Evolutionary conservation across 1,140 invertebrate genomes (phyloP).

Genomic region (Diuraphis noxia): DNA sequence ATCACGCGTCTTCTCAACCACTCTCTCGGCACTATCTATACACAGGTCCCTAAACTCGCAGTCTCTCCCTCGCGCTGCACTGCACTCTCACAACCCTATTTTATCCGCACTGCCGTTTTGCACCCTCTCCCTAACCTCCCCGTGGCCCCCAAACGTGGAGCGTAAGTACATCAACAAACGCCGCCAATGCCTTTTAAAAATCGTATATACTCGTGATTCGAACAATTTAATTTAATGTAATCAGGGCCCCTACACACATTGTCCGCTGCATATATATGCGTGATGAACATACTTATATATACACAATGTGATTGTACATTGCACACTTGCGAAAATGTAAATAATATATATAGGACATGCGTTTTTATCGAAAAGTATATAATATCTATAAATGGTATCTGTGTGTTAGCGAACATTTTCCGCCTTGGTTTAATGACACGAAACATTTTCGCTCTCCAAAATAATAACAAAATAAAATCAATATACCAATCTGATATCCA

Average conservation of each 20-base stretch:
- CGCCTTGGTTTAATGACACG: background rate
- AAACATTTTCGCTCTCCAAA: background rate
- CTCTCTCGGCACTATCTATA: background rate
- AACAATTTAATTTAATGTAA: constrained; percentile 8
- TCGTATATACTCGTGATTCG: background rate
- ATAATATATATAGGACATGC: background rate
- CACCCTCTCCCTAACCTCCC: background rate
- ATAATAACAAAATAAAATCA: background rate
- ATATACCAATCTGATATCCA: background rate
- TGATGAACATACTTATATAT: background rate
- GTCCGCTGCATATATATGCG: background rate
- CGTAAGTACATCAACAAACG: background rate
- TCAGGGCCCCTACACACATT: background rate
- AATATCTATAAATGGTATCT: background rate
- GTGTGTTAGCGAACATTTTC: background rate
- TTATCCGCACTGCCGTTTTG: background rate
- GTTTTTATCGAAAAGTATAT: background rate
- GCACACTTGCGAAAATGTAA: background rate
- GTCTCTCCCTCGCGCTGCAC: background rate
- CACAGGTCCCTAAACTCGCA: background rate
- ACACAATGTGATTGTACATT: background rate
- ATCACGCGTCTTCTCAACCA: background rate
- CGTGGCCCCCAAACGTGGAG: background rate
- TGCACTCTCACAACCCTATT: too few relatives aligned
- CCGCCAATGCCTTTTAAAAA: background rate